These are phyloP conservation scores for Chrysopa pallens DNA, from an alignment of 1,140 invertebrate genomes.

Conservation along the genomic window DNA sequence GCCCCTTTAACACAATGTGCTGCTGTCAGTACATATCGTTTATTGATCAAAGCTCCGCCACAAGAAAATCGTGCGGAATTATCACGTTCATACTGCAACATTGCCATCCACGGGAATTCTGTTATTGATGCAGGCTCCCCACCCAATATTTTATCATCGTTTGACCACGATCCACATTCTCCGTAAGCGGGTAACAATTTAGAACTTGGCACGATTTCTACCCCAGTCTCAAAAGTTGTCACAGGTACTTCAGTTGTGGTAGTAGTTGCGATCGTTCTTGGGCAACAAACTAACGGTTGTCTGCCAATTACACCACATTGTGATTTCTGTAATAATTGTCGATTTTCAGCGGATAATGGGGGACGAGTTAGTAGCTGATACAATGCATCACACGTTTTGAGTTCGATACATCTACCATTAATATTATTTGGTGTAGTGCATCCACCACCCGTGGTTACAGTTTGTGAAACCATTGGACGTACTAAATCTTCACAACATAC, in stretches of 20 bases:
- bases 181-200: not conserved
- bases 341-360: not conserved
- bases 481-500: conserved; percentile 12
- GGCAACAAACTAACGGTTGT: conserved; percentile 10
- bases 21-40: conserved; percentile 30
- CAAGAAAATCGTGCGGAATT: conserved; percentile 22
- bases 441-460: not conserved
- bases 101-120: conserved; percentile 30
- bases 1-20: conserved; percentile 26
- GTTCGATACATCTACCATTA: not conserved
- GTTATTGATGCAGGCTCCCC: conserved; percentile 23
- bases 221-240: not conserved
- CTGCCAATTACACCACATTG: not conserved
- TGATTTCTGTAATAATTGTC: not conserved
- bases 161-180: not conserved
- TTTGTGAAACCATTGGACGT: not conserved
- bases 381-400: not conserved
- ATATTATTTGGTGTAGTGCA: not conserved
- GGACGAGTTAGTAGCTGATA: not conserved
- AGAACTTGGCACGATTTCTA: not conserved
- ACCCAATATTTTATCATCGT: conserved; percentile 12
- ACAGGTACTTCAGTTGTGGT: not conserved
- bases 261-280: not conserved
- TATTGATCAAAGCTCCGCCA: conserved; percentile 27
- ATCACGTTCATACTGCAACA: conserved; percentile 11